Evolutionary conservation across 2,113 vertebrate genomes (phyloP), one percentile per base, ranked within the genome.

Genomic region (Datnioides undecimradiatus): DNA sequence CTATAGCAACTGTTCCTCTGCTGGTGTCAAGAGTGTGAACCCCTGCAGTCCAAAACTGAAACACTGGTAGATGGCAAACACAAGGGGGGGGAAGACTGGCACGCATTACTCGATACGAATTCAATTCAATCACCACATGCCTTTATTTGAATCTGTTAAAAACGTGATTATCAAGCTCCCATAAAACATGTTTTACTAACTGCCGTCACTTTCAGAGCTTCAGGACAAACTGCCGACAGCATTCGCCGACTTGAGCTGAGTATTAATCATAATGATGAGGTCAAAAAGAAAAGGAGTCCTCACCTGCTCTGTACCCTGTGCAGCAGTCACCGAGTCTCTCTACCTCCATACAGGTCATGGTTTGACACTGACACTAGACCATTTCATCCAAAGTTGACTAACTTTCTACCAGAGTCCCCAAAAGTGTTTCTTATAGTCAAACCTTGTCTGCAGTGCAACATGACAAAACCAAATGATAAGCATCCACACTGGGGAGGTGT

Each of bases 291-390:
- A 29, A 76, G 27, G 27, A 51, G 62, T 1, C 52, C 84, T 88
- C 83, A 95, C 88, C 91, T 93, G 80, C 76, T 76, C 74, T 88
- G 71, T 90, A 88, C 36, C 34, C 57, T 51, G 46, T 67, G 69
- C 69, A 59, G 79, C 87, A 86, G 58, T 71, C 82, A 21, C 41
- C 34, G 27, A 65, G 58, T 27, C 43, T 66, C 75, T 92, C 88
- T 33, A 88, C 64, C 72, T 88, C 89, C 63, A 87, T 64, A 25
- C 77, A 91, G 62, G 89, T 70, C 85, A 93, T 93, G 21, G 54
- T 66, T 36, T 66, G 31, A 40, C 4, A 27, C 33, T 49, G 33
- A 41, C 3, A 36, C 27, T 17, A 57, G 40, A 41, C 27, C 57
- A 78, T 52, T 45, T 55, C 21, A 57, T n/a, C 23, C 21, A 8